Evolutionary conservation across 2,888 invertebrate species (phyloP).

Genomic region (Asteroscopus sphinx): DNA sequence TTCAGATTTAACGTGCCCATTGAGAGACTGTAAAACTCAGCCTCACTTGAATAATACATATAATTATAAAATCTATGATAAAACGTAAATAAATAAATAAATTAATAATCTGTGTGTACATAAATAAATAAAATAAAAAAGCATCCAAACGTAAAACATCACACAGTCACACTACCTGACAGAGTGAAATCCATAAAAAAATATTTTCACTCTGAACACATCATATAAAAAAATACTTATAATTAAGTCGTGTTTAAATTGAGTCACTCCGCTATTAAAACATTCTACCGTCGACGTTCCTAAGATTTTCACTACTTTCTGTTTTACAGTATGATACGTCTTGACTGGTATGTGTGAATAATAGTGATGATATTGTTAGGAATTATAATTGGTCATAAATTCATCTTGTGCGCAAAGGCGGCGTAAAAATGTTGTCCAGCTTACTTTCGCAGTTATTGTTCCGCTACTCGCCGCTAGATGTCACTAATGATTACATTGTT

Average conservation of each 20-base stretch:
- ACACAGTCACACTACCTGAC: too few species aligned
- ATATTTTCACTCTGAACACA: not conserved
- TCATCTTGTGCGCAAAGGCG: constrained; percentile 27
- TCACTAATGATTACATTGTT: constrained; percentile 32
- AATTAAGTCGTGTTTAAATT: not conserved
- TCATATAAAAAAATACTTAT: not conserved
- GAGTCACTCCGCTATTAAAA: constrained; percentile 30
- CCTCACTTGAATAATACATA: too few species aligned
- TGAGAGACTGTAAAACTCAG: too few species aligned
- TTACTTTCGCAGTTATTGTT: constrained; percentile 40
- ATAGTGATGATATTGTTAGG: constrained; percentile 41
- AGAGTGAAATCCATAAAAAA: not conserved
- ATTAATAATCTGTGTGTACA: too few species aligned
- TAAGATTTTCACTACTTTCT: constrained; percentile 47
- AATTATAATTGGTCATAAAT: constrained; percentile 52
- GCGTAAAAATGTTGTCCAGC: constrained; percentile 18
- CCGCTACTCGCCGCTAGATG: constrained; percentile 58
- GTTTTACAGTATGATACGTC: constrained; percentile 42
- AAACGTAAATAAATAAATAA: too few species aligned
- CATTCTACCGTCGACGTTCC: constrained; percentile 21
- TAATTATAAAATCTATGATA: too few species aligned
- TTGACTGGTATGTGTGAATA: constrained; percentile 35
- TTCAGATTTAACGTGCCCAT: too few species aligned
- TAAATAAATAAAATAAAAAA: too few species aligned
- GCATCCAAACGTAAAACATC: too few species aligned